A percentile compares a stretch with the other conserved stretches of the same genome.
phyloP scores from a whole-genome alignment of 2,888 invertebrate genomes.

The Oegoconia quadripuncta region DNA sequence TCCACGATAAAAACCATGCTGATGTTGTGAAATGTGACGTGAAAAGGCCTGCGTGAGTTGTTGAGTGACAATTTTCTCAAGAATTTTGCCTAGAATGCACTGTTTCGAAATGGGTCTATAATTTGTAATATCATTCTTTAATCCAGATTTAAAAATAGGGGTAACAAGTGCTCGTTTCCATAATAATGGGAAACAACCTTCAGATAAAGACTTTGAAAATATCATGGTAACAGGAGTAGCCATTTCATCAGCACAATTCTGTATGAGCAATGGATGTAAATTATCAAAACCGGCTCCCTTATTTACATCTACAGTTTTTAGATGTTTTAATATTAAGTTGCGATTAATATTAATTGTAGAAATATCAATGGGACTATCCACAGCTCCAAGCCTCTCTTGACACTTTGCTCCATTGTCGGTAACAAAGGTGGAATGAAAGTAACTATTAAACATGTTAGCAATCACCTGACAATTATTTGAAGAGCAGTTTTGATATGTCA shows the following conservation, averaged over 20 bases:
- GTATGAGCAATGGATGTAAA: constrained; percentile 7
- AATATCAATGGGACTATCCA: not conserved
- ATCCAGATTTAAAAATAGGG: constrained; percentile 17
- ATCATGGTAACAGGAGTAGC: not conserved
- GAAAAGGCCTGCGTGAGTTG: constrained; percentile 6
- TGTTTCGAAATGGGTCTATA: constrained; percentile 21
- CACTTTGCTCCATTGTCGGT: not conserved
- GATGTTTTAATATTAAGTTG: not conserved
- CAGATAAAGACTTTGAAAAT: not conserved
- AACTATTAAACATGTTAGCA: not conserved
- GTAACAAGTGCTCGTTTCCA: constrained; percentile 20
- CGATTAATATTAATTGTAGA: not conserved
- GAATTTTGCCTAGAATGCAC: constrained; percentile 16
- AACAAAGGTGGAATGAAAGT: not conserved
- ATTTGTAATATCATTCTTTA: constrained; percentile 8
- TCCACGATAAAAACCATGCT: constrained; percentile 16
- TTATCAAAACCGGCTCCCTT: constrained; percentile 11
- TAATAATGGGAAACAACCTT: not conserved
- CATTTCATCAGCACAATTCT: not conserved
- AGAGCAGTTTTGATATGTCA: not conserved
- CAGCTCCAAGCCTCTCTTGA: not conserved
- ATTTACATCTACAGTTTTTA: constrained; percentile 4
- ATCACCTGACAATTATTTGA: not conserved
- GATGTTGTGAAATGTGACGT: constrained; percentile 9
- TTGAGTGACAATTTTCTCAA: constrained; percentile 19